A percentile compares a stretch with the other conserved stretches of the same genome.
phyloP scores from a whole-genome alignment of 2,113 vertebrate genomes.

The Prunella himalayana region DNA sequence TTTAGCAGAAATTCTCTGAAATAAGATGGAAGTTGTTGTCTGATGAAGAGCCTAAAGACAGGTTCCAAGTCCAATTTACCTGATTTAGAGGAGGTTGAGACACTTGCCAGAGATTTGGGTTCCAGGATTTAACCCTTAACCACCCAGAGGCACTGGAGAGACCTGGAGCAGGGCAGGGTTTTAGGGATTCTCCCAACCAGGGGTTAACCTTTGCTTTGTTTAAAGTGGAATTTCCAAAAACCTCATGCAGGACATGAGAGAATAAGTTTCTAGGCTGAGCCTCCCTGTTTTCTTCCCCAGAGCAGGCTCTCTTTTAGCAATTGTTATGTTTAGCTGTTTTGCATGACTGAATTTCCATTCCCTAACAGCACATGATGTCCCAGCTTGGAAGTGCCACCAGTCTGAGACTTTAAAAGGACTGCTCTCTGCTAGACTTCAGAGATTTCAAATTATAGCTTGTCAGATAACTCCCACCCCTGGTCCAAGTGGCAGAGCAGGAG shows the following conservation, averaged over 20 bases:
- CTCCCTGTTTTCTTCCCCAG: not conserved
- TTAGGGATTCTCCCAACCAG: not conserved
- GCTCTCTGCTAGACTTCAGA: not conserved
- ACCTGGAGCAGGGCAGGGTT: not conserved
- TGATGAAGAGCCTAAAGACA: not conserved
- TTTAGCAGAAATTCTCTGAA: not conserved
- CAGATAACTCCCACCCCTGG: not conserved
- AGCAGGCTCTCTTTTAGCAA: not conserved
- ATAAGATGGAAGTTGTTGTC: not conserved
- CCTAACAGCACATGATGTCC: not conserved
- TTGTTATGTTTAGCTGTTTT: not conserved
- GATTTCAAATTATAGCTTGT: not conserved
- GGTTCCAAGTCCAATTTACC: not conserved
- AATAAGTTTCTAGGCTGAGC: not conserved
- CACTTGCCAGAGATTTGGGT: not conserved
- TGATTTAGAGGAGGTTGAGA: not conserved
- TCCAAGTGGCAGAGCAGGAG: not conserved
- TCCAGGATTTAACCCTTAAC: not conserved
- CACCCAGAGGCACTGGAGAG: not conserved
- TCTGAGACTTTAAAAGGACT: not conserved
- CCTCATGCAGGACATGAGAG: not conserved
- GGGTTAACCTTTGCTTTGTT: not conserved
- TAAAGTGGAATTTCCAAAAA: not conserved
- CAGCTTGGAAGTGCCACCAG: not conserved
- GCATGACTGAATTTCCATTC: slow-evolving; percentile 1